phyloP scores from a whole-genome alignment of 2,888 invertebrate genomes.

The Conistra vaccinii region DNA sequence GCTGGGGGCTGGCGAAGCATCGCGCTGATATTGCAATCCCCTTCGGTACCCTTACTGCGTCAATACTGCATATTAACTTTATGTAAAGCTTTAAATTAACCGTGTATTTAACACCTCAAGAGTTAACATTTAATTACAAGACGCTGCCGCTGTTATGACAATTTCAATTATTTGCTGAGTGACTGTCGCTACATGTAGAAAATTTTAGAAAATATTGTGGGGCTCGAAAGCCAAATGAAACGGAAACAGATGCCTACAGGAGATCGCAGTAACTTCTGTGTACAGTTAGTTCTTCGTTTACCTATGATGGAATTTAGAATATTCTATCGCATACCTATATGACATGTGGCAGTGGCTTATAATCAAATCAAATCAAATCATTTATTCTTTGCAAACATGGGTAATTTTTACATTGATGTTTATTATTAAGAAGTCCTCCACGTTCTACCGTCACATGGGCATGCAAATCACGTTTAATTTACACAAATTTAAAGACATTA shows the following conservation, averaged over 20 bases:
- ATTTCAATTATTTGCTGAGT: slow-evolving; percentile 28
- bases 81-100: slow-evolving; percentile 51
- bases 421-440: no score
- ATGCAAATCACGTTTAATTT: no score
- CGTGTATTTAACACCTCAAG: slow-evolving; percentile 48
- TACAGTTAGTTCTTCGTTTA: not conserved
- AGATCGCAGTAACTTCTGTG: no score
- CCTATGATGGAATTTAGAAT: not conserved
- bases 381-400: no score
- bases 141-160: slow-evolving; percentile 3
- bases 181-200: not conserved
- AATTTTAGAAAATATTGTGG: no score
- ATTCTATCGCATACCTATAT: not conserved
- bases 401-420: no score
- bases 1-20: slow-evolving; percentile 52
- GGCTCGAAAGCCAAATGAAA: no score
- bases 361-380: no score
- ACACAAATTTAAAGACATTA: no score
- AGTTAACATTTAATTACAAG: slow-evolving; percentile 37
- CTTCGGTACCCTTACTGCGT: slow-evolving; percentile 64
- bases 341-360: not conserved
- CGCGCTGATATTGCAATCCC: slow-evolving; percentile 74
- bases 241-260: no score
- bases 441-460: no score
- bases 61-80: slow-evolving; percentile 70